These are phyloP conservation scores for Apamea monoglypha DNA, from an alignment of 2,888 invertebrate genomes.

Conservation along the genomic window DNA sequence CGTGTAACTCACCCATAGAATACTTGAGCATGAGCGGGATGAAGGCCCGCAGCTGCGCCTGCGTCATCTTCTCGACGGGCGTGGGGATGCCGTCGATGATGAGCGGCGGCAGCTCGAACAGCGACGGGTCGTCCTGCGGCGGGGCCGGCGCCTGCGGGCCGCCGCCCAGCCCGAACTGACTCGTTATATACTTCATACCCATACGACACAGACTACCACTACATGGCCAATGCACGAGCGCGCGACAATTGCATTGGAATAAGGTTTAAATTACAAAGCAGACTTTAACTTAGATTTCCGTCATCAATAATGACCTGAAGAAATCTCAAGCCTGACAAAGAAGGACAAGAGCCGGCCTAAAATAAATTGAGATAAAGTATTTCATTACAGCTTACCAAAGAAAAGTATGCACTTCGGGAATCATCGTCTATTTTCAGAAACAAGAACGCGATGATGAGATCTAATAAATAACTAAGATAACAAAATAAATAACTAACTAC, in stretches of 20 bases:
- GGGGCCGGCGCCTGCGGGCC: constrained; percentile 87
- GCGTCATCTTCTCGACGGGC: constrained; percentile 99
- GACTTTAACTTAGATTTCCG: neutral
- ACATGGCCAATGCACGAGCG: constrained; percentile 3
- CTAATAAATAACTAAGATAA: too few relatives aligned
- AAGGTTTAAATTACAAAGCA: neutral
- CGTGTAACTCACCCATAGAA: constrained; percentile 93
- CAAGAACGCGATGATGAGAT: neutral
- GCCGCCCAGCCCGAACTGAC: constrained; percentile 89
- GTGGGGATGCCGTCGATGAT: constrained; percentile 99
- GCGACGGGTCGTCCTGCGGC: constrained; percentile 96
- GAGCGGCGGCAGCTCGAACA: constrained; percentile 98
- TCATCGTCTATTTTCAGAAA: neutral
- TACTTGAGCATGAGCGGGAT: constrained; percentile 99
- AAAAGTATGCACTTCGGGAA: constrained; percentile 1
- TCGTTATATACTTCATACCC: constrained; percentile 51
- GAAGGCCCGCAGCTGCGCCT: constrained; percentile 98
- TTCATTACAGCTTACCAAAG: neutral
- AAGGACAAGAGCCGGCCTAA: neutral
- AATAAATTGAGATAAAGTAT: neutral
- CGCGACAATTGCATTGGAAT: neutral
- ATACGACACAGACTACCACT: constrained; percentile 18
- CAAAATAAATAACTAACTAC: too few relatives aligned
- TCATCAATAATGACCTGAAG: neutral
- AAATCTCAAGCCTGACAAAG: neutral